Conservation (phyloP, 2,113 vertebrate species). For the Ovibos moschatus region DNA sequence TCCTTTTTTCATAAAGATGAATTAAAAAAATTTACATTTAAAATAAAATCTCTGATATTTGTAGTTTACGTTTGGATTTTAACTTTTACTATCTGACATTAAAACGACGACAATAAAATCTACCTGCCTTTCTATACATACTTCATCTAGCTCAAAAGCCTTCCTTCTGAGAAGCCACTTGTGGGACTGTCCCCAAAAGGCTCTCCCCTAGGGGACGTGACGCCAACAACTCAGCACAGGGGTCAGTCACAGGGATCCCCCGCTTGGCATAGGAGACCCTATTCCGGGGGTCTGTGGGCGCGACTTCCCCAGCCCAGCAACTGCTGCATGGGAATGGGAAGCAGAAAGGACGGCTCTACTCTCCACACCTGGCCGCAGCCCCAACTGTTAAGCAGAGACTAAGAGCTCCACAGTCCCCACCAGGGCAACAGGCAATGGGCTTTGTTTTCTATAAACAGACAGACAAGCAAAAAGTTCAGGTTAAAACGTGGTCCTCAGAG, state of each 20-base stretch:
- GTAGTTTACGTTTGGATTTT: not conserved
- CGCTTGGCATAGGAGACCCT: not conserved
- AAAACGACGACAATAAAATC: not conserved
- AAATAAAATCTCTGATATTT: slow-evolving; percentile 1
- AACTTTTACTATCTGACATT: not conserved
- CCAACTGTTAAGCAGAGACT: slow-evolving; percentile 45
- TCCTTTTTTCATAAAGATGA: not conserved
- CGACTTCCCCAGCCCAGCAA: not conserved
- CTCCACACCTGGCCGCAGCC: slow-evolving; percentile 51
- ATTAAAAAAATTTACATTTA: not conserved
- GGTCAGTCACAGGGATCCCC: not conserved
- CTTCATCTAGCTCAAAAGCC: slow-evolving; percentile 36
- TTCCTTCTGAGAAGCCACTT: slow-evolving; percentile 29
- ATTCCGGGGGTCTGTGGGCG: not conserved
- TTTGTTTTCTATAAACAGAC: slow-evolving; percentile 85
- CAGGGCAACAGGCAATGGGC: slow-evolving; percentile 75
- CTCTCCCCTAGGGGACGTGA: not conserved
- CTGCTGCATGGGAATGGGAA: not conserved
- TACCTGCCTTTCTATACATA: not conserved
- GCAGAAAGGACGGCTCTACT: not conserved
- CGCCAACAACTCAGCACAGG: not conserved
- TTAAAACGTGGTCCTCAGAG: slow-evolving; percentile 79
- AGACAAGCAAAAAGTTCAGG: slow-evolving; percentile 79
- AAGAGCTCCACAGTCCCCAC: slow-evolving; percentile 67
- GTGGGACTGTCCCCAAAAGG: not conserved